Evolutionary conservation across 2,113 vertebrate genomes (phyloP), one percentile per base, ranked within the genome.

Genomic region (Takifugu bimaculatus): DNA sequence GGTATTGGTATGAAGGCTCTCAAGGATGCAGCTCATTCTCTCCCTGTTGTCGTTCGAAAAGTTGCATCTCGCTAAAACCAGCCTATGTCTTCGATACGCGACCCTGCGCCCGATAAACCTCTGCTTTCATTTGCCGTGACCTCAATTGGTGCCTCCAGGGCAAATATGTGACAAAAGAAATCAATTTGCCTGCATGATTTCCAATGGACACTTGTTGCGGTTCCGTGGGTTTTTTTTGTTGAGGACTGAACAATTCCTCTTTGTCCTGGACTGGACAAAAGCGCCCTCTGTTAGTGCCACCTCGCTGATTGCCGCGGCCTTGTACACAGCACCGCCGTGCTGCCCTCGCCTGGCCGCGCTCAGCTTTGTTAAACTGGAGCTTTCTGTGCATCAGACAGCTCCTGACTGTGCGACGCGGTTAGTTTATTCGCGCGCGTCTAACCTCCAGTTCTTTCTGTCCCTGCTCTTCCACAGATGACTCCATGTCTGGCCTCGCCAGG

Each of bases 401-500:
- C 63, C 51, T 68, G 50, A 43, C 43, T 15, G 44, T 44, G 54
- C 63, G 61, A 69, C 54, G 68, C 27, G 50, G 54, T 71, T 25
- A 45, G 49, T 2, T 4, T 44, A 10, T 10, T 3, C 10, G 11
- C 50, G 13, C 50, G 25, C 28, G n/a, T 56, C 13, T 57, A 15
- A 49, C 32, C 12, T 60, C n/a, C 44, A 42, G 39, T 64, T 15
- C 57, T 57, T 55, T 49, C 57, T 67, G 61, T 72, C 42, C 84
- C 42, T 54, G 39, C 86, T 35, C 27, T 7, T 35, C 13, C 14
- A 10, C 75, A 98, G 96, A 90, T 88, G 81, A 87, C 55, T 65
- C 85, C 26, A 87, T 88, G 75, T 86, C 89, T 64, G 82, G 82
- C 43, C 54, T 87, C 58, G 90, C 92, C 52, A 79, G 77, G 74